These are phyloP conservation scores for Falco berigora DNA, from an alignment of 2,797 vertebrate species.

Conservation along the genomic window DNA sequence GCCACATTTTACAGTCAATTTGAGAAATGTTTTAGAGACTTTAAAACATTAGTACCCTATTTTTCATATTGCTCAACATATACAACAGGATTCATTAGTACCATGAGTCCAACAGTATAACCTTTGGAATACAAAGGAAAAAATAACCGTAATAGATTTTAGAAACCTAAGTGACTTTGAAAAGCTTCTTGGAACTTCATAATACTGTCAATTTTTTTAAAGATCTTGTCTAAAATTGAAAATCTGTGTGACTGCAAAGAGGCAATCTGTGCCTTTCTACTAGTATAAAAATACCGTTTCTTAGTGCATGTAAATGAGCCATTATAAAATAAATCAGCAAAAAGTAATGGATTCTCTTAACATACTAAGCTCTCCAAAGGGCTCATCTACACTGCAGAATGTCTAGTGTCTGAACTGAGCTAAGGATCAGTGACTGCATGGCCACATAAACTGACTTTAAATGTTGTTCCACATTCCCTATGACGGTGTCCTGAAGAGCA, in stretches of 20 bases:
- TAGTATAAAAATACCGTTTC: constrained; percentile 14
- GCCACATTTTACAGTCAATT: constrained; percentile 60
- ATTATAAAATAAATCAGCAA: constrained; percentile 55
- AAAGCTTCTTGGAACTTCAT: constrained; percentile 44
- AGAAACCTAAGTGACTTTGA: constrained; percentile 44
- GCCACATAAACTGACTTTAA: neutral
- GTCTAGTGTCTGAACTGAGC: neutral
- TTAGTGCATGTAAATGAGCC: constrained; percentile 51
- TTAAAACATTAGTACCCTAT: constrained; percentile 47
- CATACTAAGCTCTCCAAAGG: neutral
- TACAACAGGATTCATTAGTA: neutral
- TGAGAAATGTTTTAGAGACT: constrained; percentile 44
- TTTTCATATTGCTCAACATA: constrained; percentile 35
- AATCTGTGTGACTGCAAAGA: constrained; percentile 19
- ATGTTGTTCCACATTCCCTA: neutral
- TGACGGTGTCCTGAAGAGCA: neutral
- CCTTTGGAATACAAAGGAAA: neutral
- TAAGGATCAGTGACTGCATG: neutral
- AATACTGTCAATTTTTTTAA: constrained; percentile 36
- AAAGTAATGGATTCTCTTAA: constrained; percentile 47
- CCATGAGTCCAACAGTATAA: neutral
- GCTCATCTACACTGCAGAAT: neutral
- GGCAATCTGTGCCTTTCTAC: constrained; percentile 36
- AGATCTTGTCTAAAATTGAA: constrained; percentile 63
- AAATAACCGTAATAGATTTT: constrained; percentile 6